Evolutionary conservation across 53 echinoderm and acorn worm genomes (phyloP), one percentile per base, ranked within the genome.

Genomic region (Apostichopus leukothele): DNA sequence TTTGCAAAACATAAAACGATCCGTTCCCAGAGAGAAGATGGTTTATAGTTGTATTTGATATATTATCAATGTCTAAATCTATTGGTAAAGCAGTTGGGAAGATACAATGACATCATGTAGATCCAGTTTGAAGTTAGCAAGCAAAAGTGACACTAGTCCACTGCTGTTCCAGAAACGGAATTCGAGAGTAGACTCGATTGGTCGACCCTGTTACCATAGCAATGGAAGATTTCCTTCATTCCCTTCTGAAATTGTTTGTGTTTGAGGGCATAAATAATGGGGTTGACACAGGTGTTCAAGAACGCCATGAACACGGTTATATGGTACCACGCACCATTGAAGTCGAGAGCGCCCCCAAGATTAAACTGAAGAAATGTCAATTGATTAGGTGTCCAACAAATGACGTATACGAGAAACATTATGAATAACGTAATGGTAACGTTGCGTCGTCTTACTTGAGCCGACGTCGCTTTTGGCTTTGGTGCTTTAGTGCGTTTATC

Each of bases 321-420:
- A 67, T 95, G 92, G 76, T 96, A 96, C 93, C 93, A 96, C 4
- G 83, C 83, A 1, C 93, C 93, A 20, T 93, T 88, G 78, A 96
- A 95, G 76, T 95, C 88, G 60, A 96, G 51, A 7, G 87, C 73
- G 8, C 96, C 96, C 22, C 95, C 96, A 9, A 96, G 88, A 86
- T 96, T 96, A 83, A 92, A 96, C 88, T 92, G 95, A 11, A 96
- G 89, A 66, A 95, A 96, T 6, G 96, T 96, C 55, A 96, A 88
- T 78, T 96, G 96, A 67, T 96, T 96, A 0, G 96, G 96, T 4
- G 96, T 91, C 96, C 96, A 96, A 92, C 96, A 96, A 7, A 95
- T 53, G 53, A 95, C 85, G 79, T 96, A 96, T 9, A 96, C 93
- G 55, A 92, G 51, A 76, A 96, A 96, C 10, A 95, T 89, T 14